Base-by-base conservation (phyloP, 2,888 invertebrate genomes). In the Psococerastis gibbosa region DNA sequence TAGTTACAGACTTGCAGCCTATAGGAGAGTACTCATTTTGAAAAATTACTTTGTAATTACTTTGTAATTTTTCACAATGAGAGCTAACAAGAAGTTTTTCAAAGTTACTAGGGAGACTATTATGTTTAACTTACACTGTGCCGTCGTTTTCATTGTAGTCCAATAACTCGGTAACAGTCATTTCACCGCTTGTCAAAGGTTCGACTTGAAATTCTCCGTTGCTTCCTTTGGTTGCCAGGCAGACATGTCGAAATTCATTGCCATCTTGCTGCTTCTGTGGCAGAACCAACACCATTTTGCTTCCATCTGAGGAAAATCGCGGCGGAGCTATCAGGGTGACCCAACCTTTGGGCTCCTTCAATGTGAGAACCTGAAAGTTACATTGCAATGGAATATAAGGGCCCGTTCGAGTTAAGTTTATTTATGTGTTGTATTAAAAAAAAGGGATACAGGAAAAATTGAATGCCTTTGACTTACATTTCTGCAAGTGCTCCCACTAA, bases 321-420 rank as follows among this genome's bases (percentile, higher is more conserved):
- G 78, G 75, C 1, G 56, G 50, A 3, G 66, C 60, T 6, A 61
- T 60, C 0, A 75, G 64, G 18, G 71, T 69, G 3, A 84, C 62
- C 84, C 84, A 85, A 1, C 84, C 84, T 1, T 69, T 62, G 0
- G 67, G 60, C 54, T 79, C 76, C 1, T 59, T 57, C n/a, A 73
- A 60, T 48, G 55, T 67, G 49, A 57, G 64, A 54, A 64, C 54
- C 53, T 61, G 48, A 17, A 45, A 48, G 20, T 27, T 18, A 27
- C 46, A 35, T 3, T 6, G n/a, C n/a, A n/a, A n/a, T n/a, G n/a
- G n/a, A n/a, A n/a, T n/a, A n/a, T n/a, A n/a, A n/a, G n/a, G n/a
- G n/a, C n/a, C n/a, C n/a, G n/a, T n/a, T n/a, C n/a, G n/a, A n/a
- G n/a, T n/a, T n/a, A n/a, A n/a, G n/a, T n/a, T n/a, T n/a, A n/a